phyloP scores from a whole-genome alignment of 1,140 invertebrate genomes.

The Oreohelix idahoensis region DNA sequence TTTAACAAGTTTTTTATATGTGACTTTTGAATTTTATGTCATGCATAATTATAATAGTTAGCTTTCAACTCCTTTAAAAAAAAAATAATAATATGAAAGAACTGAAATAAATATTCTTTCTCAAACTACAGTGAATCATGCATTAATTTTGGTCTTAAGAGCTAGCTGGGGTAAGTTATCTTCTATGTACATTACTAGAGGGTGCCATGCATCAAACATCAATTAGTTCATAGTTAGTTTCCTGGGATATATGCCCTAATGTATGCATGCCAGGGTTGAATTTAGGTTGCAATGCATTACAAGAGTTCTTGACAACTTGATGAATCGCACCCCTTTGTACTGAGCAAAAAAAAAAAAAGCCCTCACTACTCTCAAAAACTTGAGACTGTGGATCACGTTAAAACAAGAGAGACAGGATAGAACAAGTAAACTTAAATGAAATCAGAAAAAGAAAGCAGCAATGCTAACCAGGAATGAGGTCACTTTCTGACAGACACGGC shows the following conservation, averaged over 20 bases:
- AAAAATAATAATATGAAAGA: too few relatives aligned
- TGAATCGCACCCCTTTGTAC: neutral
- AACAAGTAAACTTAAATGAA: neutral
- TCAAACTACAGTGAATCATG: too few relatives aligned
- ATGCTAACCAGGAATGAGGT: constrained; percentile 55
- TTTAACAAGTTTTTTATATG: too few relatives aligned
- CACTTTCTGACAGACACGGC: constrained; percentile 41
- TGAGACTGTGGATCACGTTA: neutral
- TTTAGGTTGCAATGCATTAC: neutral
- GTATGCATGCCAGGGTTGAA: too few relatives aligned
- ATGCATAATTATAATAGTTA: too few relatives aligned
- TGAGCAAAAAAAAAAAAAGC: neutral
- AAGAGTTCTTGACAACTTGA: neutral
- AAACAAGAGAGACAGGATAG: constrained; percentile 5
- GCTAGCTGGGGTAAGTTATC: neutral
- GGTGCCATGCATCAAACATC: neutral
- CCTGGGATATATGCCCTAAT: too few relatives aligned
- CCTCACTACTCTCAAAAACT: neutral
- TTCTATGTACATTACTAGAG: neutral
- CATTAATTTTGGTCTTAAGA: neutral
- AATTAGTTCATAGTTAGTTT: too few relatives aligned
- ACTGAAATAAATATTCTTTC: too few relatives aligned
- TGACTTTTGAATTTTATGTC: too few relatives aligned
- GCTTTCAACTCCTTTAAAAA: too few relatives aligned
- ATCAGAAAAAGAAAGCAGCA: constrained; percentile 13